phyloP scores from a whole-genome alignment of 2,888 invertebrate species.

The Caenorhabditis virilis region DNA sequence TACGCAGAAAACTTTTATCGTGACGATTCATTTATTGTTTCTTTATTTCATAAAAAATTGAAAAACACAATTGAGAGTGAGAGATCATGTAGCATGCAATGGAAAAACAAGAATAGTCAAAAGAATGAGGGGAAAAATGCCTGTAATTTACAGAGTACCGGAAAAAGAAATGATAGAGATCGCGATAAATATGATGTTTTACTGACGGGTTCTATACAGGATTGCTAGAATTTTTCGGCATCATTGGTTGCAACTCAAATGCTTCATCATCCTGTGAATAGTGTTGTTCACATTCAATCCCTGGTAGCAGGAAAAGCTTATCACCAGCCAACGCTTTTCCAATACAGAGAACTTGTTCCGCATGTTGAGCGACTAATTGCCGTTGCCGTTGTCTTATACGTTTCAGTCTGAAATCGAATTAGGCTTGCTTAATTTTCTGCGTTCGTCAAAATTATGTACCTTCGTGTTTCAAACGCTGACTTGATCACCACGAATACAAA shows the following conservation, averaged over 20 bases:
- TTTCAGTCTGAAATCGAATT: constrained; percentile 32
- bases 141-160: neutral
- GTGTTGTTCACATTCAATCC: constrained; percentile 23
- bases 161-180: neutral
- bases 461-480: constrained; percentile 55
- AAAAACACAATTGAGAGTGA: constrained; percentile 3
- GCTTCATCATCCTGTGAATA: constrained; percentile 26
- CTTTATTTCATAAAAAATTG: constrained; percentile 1
- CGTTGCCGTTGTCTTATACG: constrained; percentile 43
- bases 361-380: constrained; percentile 51
- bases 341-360: constrained; percentile 57
- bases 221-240: constrained; percentile 8
- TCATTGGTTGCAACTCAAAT: constrained; percentile 30
- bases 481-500: constrained; percentile 58
- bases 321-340: constrained; percentile 58
- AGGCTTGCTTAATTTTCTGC: constrained; percentile 1
- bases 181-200: neutral
- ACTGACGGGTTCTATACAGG: constrained; percentile 17
- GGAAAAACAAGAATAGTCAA: constrained; percentile 7
- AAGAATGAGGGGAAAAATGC: constrained; percentile 3
- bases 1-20: neutral
- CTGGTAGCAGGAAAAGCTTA: constrained; percentile 36
- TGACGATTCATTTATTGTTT: constrained; percentile 2
- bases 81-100: constrained; percentile 2
- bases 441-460: constrained; percentile 13